phyloP scores from a whole-genome alignment of 2,888 invertebrate species.

The Zonitis immaculata region DNA sequence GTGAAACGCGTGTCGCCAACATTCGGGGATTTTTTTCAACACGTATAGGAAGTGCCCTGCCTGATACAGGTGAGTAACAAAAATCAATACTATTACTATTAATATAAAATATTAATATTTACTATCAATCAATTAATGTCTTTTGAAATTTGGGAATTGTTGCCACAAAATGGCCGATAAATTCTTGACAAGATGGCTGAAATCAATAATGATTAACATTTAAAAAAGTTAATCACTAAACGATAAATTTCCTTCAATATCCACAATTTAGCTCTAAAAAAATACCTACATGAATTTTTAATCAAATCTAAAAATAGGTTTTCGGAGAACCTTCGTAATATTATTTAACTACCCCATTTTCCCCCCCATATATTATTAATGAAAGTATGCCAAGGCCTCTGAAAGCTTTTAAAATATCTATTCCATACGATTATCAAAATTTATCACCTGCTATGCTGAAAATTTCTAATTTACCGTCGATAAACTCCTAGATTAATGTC shows the following conservation, averaged over 20 bases:
- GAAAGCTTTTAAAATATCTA: not conserved
- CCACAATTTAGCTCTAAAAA: too few species aligned
- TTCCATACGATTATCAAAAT: not conserved
- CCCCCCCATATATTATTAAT: not conserved
- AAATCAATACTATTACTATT: too few species aligned
- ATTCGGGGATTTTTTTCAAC: slow-evolving; percentile 67
- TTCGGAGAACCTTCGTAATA: not conserved
- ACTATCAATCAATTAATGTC: not conserved
- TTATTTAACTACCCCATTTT: not conserved
- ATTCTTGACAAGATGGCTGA: slow-evolving; percentile 37
- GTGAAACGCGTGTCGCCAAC: slow-evolving; percentile 65
- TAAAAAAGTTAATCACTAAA: too few species aligned
- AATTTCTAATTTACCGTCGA: too few species aligned
- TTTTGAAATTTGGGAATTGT: not conserved
- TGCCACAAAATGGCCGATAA: slow-evolving; percentile 36
- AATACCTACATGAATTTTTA: too few species aligned
- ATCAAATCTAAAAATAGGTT: not conserved
- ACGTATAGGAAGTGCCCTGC: slow-evolving; percentile 63
- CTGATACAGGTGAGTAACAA: slow-evolving; percentile 64
- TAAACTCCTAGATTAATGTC: too few species aligned
- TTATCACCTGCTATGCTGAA: too few species aligned
- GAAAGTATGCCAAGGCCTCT: not conserved
- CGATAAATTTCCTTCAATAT: too few species aligned
- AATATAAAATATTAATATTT: too few species aligned
- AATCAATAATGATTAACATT: slow-evolving; percentile 27